Evolutionary conservation across 2,888 invertebrate genomes (phyloP).

Genomic region (Acanthosepion esculentum): DNA sequence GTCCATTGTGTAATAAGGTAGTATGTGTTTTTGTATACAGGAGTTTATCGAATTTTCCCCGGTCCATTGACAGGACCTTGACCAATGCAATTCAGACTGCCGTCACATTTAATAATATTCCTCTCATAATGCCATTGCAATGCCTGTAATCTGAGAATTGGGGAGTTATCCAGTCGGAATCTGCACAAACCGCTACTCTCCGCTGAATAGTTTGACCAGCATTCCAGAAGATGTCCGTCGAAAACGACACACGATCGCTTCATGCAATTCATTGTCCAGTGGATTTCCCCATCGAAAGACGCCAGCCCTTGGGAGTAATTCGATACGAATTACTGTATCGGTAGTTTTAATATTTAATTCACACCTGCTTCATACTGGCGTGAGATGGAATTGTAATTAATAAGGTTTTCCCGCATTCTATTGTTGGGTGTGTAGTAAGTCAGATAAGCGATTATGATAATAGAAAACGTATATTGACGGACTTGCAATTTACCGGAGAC

Average conservation of each 20-base stretch:
- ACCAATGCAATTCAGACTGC: neutral
- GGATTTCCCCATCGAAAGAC: neutral
- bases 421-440: neutral
- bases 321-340: neutral
- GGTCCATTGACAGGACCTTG: neutral
- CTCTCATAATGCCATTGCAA: neutral
- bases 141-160: neutral
- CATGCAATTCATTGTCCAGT: neutral
- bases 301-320: neutral
- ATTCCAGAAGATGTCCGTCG: neutral
- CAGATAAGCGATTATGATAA: neutral
- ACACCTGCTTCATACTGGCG: neutral
- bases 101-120: constrained; percentile 22
- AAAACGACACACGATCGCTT: neutral
- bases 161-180: neutral
- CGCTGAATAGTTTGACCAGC: neutral
- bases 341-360: constrained; percentile 14
- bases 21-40: neutral
- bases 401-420: neutral
- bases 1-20: neutral
- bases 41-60: neutral
- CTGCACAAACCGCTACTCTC: neutral
- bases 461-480: neutral
- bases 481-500: neutral
- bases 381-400: constrained; percentile 20